A percentile compares a stretch with the other conserved stretches of the same genome.
phyloP scores from a whole-genome alignment of 1,140 invertebrate genomes.

The Rhynchophorus ferrugineus region DNA sequence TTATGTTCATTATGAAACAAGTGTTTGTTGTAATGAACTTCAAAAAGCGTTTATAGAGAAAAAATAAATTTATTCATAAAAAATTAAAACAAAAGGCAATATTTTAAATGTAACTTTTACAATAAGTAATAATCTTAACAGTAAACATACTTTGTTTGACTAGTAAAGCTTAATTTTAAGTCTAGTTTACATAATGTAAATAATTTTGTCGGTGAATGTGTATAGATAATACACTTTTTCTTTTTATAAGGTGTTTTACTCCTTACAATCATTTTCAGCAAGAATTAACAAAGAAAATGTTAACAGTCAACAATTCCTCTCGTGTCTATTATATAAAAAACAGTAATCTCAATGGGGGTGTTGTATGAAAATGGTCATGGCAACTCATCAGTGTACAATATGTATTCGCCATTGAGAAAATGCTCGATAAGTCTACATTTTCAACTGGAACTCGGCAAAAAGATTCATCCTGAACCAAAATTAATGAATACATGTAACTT shows the following conservation, averaged over 20 bases:
- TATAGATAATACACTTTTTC: neutral
- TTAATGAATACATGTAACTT: neutral
- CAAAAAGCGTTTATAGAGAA: too few relatives aligned
- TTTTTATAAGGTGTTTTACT: too few relatives aligned
- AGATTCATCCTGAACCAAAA: too few relatives aligned
- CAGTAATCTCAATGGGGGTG: neutral
- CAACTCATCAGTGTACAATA: too few relatives aligned
- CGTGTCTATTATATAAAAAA: too few relatives aligned
- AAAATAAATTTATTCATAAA: slow-evolving; percentile 26
- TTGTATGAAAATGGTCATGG: neutral
- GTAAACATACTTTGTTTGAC: slow-evolving; percentile 23
- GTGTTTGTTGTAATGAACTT: too few relatives aligned
- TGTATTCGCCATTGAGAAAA: too few relatives aligned
- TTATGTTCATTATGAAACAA: too few relatives aligned
- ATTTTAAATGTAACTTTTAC: slow-evolving; percentile 18
- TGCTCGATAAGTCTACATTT: too few relatives aligned
- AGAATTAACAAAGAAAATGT: slow-evolving; percentile 9
- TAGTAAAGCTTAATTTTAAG: slow-evolving; percentile 24
- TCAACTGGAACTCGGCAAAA: too few relatives aligned
- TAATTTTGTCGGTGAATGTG: slow-evolving; percentile 6
- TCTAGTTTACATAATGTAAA: slow-evolving; percentile 20
- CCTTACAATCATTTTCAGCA: too few relatives aligned
- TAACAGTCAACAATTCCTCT: slow-evolving; percentile 6
- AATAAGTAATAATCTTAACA: slow-evolving; percentile 25
- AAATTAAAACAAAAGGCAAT: slow-evolving; percentile 20